Evolutionary conservation across 2,888 invertebrate species (phyloP), one percentile per base, ranked within the genome.

Genomic region (Ceramica pisi): DNA sequence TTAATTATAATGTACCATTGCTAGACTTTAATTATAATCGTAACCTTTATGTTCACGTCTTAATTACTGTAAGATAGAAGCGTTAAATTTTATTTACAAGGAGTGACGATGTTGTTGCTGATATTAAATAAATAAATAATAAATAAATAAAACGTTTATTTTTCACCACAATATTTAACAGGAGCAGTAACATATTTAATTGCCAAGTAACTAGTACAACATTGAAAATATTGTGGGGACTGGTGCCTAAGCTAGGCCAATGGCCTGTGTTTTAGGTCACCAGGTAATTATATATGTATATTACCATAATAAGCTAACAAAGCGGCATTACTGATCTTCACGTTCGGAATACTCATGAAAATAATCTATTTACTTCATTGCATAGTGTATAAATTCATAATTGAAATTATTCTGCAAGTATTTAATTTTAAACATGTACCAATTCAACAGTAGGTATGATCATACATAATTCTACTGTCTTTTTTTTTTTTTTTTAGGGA

Each of bases 1-100:
- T 59, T 70, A 69, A 73, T 65, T 82, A 71, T 57, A 66, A 71
- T 64, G 57, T 70, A 48, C 50, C 12, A 74, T 48, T 59, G 38
- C 57, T 46, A 67, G 21, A 46, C 16, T 44, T 62, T 56, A 76
- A 71, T 79, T 77, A 70, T 56, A 71, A 65, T 38, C 61, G 12
- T 70, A 65, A 75, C 73, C 71, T 73, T 79, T 81, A 70, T 57
- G 53, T 26, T 59, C 38, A 63, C 23, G 26, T 64, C 56, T 69
- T 21, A 69, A 65, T 74, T 14, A 70, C 31, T 7, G 12, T 38
- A n/a, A 55, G n/a, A 63, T 70, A 75, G 50, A 31, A 62, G 19
- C 44, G 62, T 72, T 59, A 21, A 67, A 78, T 67, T 67, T 65
- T 55, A 74, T 70, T 68, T 41, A n/a, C 4, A 46, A 23, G 4